Evolutionary conservation across 2,888 invertebrate genomes (phyloP), one percentile per base, ranked within the genome.

Genomic region (Melanostoma scalare): DNA sequence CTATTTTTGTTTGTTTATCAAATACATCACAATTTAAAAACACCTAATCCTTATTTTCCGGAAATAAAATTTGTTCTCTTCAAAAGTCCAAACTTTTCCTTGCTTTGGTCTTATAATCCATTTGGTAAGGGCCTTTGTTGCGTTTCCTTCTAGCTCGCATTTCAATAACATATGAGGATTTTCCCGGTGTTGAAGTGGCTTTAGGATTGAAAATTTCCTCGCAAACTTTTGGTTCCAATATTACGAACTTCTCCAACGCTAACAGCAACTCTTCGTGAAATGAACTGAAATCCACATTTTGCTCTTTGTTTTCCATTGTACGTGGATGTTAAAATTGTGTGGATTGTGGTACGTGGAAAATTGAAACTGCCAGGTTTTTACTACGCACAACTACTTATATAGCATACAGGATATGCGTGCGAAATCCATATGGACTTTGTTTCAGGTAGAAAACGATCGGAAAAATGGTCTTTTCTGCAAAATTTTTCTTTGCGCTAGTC

Each of bases 211-310:
- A 72, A 9, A 73, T 67, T 42, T 55, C 40, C 20, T 67, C 67
- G 30, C 55, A 67, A 8, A 31, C 53, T 53, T 68, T 42, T n/a
- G 73, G 67, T 55, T 79, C 78, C 30, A 63, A 63, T 30, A 79
- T 31, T 35, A 53, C 53, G 5, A 79, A 9, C 48, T 33, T 67
- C n/a, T 79, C 60, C 55, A 73, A 38, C 0, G 67, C 72, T 9
- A 10, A 36, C 10, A 73, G 20, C 6, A 79, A 30, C 3, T 79
- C 78, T 3, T 48, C 35, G 2, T 67, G 60, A 3, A 31, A 33
- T 5, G 46, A 6, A 8, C 3, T 71, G 0, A 44, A 38, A 38
- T 63, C 63, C 3, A 61, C 5, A 40, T 35, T 50, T 38, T 30
- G 38, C n/a, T 30, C 38, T 38, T 63, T 50, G 31, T 38, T 63